Percentiles rank a stretch among this genome's conserved stretches.
phyloP scores from a whole-genome alignment of 2,888 invertebrate genomes.

The Rotaria magnacalcarata region DNA sequence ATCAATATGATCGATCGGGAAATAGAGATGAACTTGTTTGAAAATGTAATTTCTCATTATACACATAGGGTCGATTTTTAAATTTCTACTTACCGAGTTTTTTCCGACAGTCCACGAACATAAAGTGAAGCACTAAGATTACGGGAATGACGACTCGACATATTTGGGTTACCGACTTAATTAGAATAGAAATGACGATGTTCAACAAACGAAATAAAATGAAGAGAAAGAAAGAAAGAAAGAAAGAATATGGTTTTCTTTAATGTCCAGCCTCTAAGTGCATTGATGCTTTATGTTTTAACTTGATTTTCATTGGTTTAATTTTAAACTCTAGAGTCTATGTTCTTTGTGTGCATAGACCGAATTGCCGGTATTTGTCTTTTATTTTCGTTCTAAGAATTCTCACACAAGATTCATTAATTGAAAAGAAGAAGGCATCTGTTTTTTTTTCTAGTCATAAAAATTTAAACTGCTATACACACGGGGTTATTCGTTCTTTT shows the following conservation, averaged over 20 bases:
- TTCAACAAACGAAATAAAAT: background rate
- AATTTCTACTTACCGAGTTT: background rate
- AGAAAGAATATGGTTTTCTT: background rate
- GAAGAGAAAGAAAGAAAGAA: conserved; percentile 6
- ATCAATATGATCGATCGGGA: background rate
- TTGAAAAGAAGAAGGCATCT: background rate
- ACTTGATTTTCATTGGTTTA: background rate
- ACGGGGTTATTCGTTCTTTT: background rate
- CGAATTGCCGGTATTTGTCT: background rate
- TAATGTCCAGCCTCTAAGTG: background rate
- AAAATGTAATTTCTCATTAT: too few species aligned
- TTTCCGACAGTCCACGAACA: background rate
- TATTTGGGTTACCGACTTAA: background rate
- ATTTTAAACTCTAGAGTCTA: background rate
- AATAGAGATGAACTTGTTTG: too few species aligned
- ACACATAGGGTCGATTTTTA: background rate
- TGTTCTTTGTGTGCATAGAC: background rate
- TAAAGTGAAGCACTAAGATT: conserved; percentile 36
- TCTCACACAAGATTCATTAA: background rate
- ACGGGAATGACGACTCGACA: background rate
- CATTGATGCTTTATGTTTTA: background rate
- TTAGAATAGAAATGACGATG: background rate
- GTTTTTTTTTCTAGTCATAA: too few species aligned
- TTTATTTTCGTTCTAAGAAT: background rate
- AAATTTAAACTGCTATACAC: too few species aligned